Evolutionary conservation across 1,140 invertebrate species (phyloP), one percentile per base, ranked within the genome.

Genomic region (Lepidostoma basale): DNA sequence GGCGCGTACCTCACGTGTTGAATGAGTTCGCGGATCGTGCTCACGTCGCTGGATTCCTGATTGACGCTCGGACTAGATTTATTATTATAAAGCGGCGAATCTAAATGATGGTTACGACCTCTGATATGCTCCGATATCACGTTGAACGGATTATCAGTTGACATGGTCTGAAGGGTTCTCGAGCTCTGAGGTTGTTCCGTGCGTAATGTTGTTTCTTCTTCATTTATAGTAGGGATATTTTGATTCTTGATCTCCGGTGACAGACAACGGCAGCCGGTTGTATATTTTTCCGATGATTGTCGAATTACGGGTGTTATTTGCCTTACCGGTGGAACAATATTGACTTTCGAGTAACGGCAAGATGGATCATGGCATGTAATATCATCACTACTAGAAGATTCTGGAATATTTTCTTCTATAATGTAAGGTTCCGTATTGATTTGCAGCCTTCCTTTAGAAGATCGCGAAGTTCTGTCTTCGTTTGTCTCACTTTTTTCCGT

Each of bases 81-180:
- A 20, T 39, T 54, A 14, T 62, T 45, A 23, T 62, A 44, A 20
- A 26, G 10, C 33, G 58, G 12, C 6, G 18, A n/a, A 8, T 39
- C 28, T 16, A 12, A 25, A 23, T 33, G 12, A 9, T 25, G 2
- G 4, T 23, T 59, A 25, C 64, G 59, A 36, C 36, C 40, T 30
- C 33, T 44, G 12, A 67, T 67, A 28, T 67, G 18, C 10, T 67
- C 39, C 8, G 36, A 47, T 14, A 67, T 54, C 10, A 23, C 25
- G 16, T 59, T 67, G 26, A 67, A 59, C 1, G 54, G 49, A 28
- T 66, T 66, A 20, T 66, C 63, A 10, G 22, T 44, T 8, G 63
- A 66, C 36, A 56, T 66, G 26, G 12, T 22, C 23, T 56, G 52
- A 23, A 58, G 49, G n/a, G 49, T 54, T 42, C 20, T 22, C 10